Evolutionary conservation across 2,797 vertebrate species (phyloP), one percentile per base, ranked within the genome.

Genomic region (Mallotus villosus): DNA sequence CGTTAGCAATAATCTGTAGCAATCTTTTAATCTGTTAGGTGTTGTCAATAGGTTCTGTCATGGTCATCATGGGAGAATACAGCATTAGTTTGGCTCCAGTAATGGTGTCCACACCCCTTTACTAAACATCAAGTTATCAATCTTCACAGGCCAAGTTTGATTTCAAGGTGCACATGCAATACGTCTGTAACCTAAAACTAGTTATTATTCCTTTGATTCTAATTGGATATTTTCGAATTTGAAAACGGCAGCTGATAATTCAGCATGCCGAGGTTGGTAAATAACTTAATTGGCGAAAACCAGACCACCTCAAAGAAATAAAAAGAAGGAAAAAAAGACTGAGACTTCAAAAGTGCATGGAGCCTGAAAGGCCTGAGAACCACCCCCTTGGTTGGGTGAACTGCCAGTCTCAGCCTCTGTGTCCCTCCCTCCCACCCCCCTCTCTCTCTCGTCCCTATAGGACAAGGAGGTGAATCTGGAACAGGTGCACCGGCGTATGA

Each of bases 401-500:
- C 70, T 76, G 59, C 82, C 86, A 86, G 85, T 92, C 91, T 93
- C 91, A 93, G 89, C 89, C 88, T 91, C 86, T 92, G 77, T 91
- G 86, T 81, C 70, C 75, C 91, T 88, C 82, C 85, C 58, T 73
- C 75, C 78, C 68, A 84, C 64, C 86, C 83, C 74, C 85, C 76
- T 84, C 84, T 78, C 37, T 77, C 76, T 64, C 25, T 55, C 72
- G 41, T 76, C 74, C 67, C 76, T 69, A 49, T 78, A 97, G 95
- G 95, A 96, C 90, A 96, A 96, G 87, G 95, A 96, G 87, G 94
- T 96, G 82, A 95, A 96, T 58, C 84, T 96, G 93, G 95, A 96
- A 76, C 95, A 97, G 88, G 95, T 97, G 24, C 95, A 96, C 14
- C 92, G 92, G 32, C 94, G 95, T 76, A 94, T 97, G 90, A 95